phyloP scores from a whole-genome alignment of 2,888 invertebrate species.

The Caenorhabditis becei region DNA sequence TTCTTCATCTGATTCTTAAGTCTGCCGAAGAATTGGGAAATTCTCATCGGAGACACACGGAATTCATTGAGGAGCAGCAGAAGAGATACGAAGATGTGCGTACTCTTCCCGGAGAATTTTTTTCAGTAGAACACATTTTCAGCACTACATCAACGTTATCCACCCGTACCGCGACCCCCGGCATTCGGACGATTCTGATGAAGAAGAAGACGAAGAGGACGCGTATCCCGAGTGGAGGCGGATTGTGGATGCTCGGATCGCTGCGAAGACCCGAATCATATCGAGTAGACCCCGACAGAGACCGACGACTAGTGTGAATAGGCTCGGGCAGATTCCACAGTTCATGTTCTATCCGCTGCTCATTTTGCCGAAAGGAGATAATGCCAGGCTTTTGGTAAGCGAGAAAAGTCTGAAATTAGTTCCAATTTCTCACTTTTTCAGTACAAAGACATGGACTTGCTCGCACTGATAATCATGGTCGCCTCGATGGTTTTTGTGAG shows the following conservation, averaged over 20 bases:
- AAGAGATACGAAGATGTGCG: neutral
- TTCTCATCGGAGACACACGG: conserved; percentile 13
- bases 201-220: neutral
- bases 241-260: conserved; percentile 24
- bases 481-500: conserved; percentile 51
- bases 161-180: neutral
- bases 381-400: conserved; percentile 42
- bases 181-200: neutral
- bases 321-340: conserved; percentile 20
- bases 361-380: conserved; percentile 33
- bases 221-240: conserved; percentile 12
- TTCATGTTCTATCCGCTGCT: conserved; percentile 55
- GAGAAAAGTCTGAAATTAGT: neutral
- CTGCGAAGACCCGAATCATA: conserved; percentile 26
- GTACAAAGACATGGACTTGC: conserved; percentile 40
- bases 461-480: conserved; percentile 40
- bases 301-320: conserved; percentile 24
- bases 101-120: no score
- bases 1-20: conserved; percentile 40
- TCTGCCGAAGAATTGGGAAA: conserved; percentile 56
- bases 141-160: neutral
- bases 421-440: conserved; percentile 12
- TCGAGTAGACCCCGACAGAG: neutral
- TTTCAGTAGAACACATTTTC: neutral
- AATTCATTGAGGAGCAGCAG: neutral